Conservation (phyloP, 2,888 invertebrate genomes). For the Dromius quadrimaculatus region DNA sequence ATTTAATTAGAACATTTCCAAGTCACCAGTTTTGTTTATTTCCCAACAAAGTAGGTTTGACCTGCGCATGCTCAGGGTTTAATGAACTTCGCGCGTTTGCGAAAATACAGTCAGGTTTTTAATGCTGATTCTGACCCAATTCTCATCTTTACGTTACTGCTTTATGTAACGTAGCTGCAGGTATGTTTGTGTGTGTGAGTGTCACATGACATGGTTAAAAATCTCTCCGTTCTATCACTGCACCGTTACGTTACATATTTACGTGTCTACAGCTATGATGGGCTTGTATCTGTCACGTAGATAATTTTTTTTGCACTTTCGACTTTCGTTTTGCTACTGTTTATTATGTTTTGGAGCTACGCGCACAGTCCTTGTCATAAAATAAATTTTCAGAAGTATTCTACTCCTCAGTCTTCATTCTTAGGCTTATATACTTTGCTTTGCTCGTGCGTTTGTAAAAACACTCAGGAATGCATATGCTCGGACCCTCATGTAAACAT, state of each 20-base stretch:
- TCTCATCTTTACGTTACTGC: slow-evolving; percentile 35
- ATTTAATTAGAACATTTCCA: too few species aligned
- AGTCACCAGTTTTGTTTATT: too few species aligned
- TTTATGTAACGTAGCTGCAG: not conserved
- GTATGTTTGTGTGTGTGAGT: not conserved
- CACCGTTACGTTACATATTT: slow-evolving; percentile 1
- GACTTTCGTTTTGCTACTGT: slow-evolving; percentile 26
- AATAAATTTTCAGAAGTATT: too few species aligned
- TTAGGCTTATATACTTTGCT: too few species aligned
- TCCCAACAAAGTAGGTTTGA: slow-evolving; percentile 6
- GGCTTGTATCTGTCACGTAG: not conserved
- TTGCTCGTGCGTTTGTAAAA: too few species aligned
- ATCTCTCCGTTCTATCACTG: not conserved
- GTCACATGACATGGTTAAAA: too few species aligned
- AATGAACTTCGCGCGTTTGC: slow-evolving; percentile 21
- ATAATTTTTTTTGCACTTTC: slow-evolving; percentile 11
- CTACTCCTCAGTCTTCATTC: too few species aligned
- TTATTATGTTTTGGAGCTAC: slow-evolving; percentile 2
- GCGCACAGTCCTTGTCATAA: too few species aligned
- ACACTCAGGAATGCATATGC: too few species aligned
- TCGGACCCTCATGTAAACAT: too few species aligned
- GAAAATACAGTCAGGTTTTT: slow-evolving; percentile 31
- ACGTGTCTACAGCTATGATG: too few species aligned
- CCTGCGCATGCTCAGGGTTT: slow-evolving; percentile 20
- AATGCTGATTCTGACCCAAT: slow-evolving; percentile 32